Evolutionary conservation across 2,888 invertebrate genomes (phyloP).

Genomic region (Macaria notata): DNA sequence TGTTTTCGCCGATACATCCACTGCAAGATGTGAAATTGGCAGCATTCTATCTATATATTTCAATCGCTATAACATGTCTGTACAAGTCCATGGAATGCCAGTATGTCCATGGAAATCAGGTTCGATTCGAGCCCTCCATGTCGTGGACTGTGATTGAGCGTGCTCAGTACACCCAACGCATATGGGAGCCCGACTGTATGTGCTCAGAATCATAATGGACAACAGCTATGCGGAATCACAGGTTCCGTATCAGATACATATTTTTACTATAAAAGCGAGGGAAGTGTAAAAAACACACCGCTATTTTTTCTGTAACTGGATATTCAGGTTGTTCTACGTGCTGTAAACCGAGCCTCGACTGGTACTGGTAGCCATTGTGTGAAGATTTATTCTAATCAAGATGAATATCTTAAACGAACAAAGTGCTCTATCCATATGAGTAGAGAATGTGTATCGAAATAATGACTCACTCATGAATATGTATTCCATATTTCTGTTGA

Average conservation of each 20-base stretch:
- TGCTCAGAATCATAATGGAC: conserved; percentile 45
- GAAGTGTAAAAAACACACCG: conserved; percentile 24
- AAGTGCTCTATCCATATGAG: conserved; percentile 17
- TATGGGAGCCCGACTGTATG: conserved; percentile 35
- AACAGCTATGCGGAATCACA: conserved; percentile 54
- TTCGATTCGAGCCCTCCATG: conserved; percentile 39
- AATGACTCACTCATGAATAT: conserved; percentile 27
- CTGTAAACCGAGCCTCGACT: conserved; percentile 21
- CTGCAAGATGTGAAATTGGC: no score
- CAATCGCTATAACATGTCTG: background rate
- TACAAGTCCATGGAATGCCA: conserved; percentile 44
- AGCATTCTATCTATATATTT: no score
- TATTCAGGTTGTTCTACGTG: conserved; percentile 20
- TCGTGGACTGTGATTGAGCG: conserved; percentile 29
- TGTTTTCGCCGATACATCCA: no score
- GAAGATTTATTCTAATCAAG: conserved; percentile 31
- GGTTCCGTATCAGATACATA: conserved; percentile 44
- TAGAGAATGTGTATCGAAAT: conserved; percentile 16
- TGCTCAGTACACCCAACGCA: conserved; percentile 26
- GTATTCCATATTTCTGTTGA: conserved; percentile 20
- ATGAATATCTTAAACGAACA: conserved; percentile 22
- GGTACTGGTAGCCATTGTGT: conserved; percentile 27
- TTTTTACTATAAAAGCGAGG: conserved; percentile 42
- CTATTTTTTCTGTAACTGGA: conserved; percentile 15
- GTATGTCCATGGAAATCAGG: conserved; percentile 42